These are phyloP conservation scores for Zaprionus inermis DNA, from an alignment of 1,140 invertebrate genomes.

Conservation along the genomic window DNA sequence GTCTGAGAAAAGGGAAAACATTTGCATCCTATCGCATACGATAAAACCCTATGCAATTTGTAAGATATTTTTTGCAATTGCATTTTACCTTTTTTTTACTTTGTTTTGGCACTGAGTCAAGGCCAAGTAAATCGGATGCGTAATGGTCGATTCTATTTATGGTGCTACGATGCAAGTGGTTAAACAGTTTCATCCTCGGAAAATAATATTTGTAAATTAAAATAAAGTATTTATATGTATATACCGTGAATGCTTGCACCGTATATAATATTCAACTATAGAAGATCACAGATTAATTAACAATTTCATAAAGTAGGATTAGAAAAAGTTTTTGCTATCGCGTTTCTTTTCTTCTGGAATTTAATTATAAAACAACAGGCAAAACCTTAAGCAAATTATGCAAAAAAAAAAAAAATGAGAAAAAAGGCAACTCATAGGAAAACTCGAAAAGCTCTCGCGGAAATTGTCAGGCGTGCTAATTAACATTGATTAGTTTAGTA, in stretches of 20 bases:
- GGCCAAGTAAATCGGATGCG: conserved; percentile 26
- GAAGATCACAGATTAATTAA: not conserved
- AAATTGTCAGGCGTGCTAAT: conserved; percentile 61
- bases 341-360: conserved; percentile 24
- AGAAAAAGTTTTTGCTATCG: not conserved
- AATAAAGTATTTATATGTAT: too few species aligned
- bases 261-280: not conserved
- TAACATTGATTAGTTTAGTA: conserved; percentile 70
- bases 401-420: conserved; percentile 3
- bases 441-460: not conserved
- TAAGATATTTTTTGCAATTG: too few species aligned
- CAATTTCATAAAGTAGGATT: not conserved
- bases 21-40: too few species aligned
- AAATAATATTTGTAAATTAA: too few species aligned
- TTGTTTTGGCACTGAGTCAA: conserved; percentile 62
- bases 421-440: conserved; percentile 10
- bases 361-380: conserved; percentile 55
- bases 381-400: conserved; percentile 28
- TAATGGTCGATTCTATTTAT: conserved; percentile 28
- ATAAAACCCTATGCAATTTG: too few species aligned
- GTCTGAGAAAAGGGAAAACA: not conserved
- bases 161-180: conserved; percentile 25
- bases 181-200: not conserved
- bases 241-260: too few species aligned
- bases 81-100: too few species aligned